These are phyloP conservation scores for Nerophis ophidion DNA, from an alignment of 2,113 vertebrate species.

Conservation along the genomic window DNA sequence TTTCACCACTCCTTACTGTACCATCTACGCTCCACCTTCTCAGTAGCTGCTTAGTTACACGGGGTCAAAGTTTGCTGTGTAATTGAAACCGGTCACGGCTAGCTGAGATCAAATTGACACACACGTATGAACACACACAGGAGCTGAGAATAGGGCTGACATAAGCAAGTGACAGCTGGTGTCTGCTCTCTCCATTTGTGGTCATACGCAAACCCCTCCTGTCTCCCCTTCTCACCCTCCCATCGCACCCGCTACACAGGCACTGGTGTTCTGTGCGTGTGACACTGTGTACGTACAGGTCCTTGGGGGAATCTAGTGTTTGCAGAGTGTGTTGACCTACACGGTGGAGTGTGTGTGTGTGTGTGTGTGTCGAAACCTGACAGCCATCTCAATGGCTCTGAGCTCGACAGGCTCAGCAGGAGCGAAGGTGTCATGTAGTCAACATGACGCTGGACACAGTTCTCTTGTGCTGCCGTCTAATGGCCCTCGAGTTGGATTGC, in stretches of 20 bases:
- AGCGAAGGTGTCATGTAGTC: slow-evolving; percentile 44
- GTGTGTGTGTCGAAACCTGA: slow-evolving; percentile 61
- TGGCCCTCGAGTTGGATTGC: slow-evolving; percentile 18
- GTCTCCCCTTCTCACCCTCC: slow-evolving; percentile 21
- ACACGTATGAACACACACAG: slow-evolving; percentile 26
- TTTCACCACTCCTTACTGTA: background rate
- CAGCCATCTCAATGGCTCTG: slow-evolving; percentile 49
- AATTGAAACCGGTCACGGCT: slow-evolving; percentile 64
- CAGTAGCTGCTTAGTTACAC: slow-evolving; percentile 51
- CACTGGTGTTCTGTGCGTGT: slow-evolving; percentile 49
- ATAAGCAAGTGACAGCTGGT: slow-evolving; percentile 77
- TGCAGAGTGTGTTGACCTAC: slow-evolving; percentile 66
- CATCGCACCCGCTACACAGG: slow-evolving; percentile 46
- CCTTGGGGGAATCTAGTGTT: slow-evolving; percentile 66
- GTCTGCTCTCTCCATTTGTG: slow-evolving; percentile 70
- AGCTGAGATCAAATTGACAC: slow-evolving; percentile 48
- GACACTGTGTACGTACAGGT: slow-evolving; percentile 61
- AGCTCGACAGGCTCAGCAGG: slow-evolving; percentile 53
- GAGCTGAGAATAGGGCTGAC: slow-evolving; percentile 61
- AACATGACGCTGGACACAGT: slow-evolving; percentile 26
- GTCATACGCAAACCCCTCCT: slow-evolving; percentile 58
- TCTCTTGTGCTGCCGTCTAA: slow-evolving; percentile 14
- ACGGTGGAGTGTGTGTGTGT: slow-evolving; percentile 22
- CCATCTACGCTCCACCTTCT: slow-evolving; percentile 15
- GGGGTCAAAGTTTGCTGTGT: slow-evolving; percentile 71